Evolutionary conservation across 2,797 vertebrate genomes (phyloP).

Genomic region (Aulostomus chinensis): DNA sequence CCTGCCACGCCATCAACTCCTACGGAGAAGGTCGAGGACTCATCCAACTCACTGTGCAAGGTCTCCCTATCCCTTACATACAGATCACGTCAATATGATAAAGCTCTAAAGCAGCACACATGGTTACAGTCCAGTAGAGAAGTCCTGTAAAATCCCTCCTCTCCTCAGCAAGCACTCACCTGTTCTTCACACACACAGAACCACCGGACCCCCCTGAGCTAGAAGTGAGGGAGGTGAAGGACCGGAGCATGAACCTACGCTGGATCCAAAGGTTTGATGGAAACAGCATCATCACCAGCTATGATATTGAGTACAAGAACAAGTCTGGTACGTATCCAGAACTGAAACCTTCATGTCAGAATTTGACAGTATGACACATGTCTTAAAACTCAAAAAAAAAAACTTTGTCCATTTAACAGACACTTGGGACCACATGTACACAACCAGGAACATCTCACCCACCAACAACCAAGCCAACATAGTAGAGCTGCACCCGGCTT

Average conservation of each 20-base stretch:
- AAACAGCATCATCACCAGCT: slow-evolving; percentile 98
- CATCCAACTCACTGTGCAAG: slow-evolving; percentile 98
- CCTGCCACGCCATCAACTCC: slow-evolving; percentile 97
- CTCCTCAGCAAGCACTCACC: background rate
- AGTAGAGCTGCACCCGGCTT: slow-evolving; percentile 94
- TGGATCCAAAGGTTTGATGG: slow-evolving; percentile 98
- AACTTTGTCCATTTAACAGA: slow-evolving; percentile 72
- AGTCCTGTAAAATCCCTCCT: background rate
- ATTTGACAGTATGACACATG: background rate
- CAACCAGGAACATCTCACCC: slow-evolving; percentile 96
- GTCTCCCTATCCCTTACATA: slow-evolving; percentile 56
- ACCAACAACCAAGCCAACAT: slow-evolving; percentile 99
- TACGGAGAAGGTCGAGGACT: slow-evolving; percentile 95
- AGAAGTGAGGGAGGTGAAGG: slow-evolving; percentile 96
- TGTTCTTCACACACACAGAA: slow-evolving; percentile 73
- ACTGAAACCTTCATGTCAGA: background rate
- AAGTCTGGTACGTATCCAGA: slow-evolving; percentile 85
- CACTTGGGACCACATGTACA: slow-evolving; percentile 97
- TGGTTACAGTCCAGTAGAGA: background rate
- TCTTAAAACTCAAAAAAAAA: background rate
- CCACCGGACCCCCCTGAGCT: slow-evolving; percentile 96
- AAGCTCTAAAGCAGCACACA: background rate
- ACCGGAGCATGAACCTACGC: slow-evolving; percentile 96
- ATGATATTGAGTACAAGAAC: slow-evolving; percentile 98
- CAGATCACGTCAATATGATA: background rate